Evolutionary conservation across 2,888 invertebrate species (phyloP), one percentile per base, ranked within the genome.

Genomic region (Andricus quercusramuli): DNA sequence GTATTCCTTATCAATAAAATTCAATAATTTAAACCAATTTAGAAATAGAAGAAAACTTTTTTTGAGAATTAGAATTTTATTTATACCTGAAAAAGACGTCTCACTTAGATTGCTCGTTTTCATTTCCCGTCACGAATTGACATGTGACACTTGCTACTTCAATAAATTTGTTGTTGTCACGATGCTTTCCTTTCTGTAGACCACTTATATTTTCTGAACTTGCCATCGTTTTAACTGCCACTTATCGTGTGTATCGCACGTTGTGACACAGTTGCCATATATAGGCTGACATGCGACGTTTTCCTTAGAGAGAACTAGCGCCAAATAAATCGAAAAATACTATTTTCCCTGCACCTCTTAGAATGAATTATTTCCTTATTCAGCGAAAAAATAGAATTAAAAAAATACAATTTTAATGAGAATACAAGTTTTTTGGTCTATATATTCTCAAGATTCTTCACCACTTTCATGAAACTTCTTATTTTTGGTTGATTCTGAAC

Each of bases 141-240:
- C 56, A 56, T 20, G 56, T 56, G 56, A 56, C 56, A 56, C 11
- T 56, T 56, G n/a, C 56, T 22, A 56, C 56, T 56, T 56, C 56
- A 56, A 56, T 56, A 22, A 56, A 56, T 56, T n/a, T n/a, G 56
- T 56, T 56, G 56, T 9, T 56, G 56, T 22, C 56, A 56, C n/a
- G 11, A 22, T 56, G 56, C 2, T 22, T 56, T 56, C 56, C n/a
- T 56, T 56, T 56, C 9, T 56, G 56, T n/a, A 56, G 9, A 56
- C n/a, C 3, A 56, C 56, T 56, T 56, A 22, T 22, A 22, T 56
- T 56, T 56, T 56, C 56, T 11, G 56, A 56, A 56, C n/a, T 22
- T 56, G 56, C n/a, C 56, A 56, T 56, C 56, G n/a, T 56, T 56
- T 56, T 56, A 56, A 56, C n/a, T 56, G 56, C 56, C 56, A 56